Base-by-base conservation (phyloP, 1,140 invertebrate genomes). In the Gryon sp. region DNA sequence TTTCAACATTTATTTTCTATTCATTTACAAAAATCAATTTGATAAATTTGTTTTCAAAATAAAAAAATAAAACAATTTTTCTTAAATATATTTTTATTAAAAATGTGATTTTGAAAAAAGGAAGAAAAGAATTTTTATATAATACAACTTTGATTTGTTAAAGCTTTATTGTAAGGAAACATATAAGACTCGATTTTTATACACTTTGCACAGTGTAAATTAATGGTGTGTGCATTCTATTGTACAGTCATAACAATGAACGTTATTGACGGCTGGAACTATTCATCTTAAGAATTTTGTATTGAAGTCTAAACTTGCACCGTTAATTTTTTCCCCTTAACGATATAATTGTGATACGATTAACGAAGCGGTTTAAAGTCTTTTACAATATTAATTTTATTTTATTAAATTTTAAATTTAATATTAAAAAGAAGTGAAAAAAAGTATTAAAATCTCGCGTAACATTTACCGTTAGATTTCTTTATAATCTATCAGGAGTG, bases 161-260 rank as follows among this genome's bases (percentile, higher is more conserved):
- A 43, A 12, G 40, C 19, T 14, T 2, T 36, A 59, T 59, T 69
- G 45, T 52, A 28, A 69, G 53, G 43, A 59, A 50, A 28, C 38
- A 11, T 7, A 40, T 40, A 68, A 36, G 52, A 22, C n/a, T 8
- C n/a, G 36, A 52, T 59, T 69, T 69, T 59, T 69, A 69, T 52
- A 69, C 8, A 59, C 65, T 50, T 43, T 43, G 52, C 24, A 9
- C 3, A 14, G 52, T 69, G 65, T 59, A 59, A 69, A 69, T 69
- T 59, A 69, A 69, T 69, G 65, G 65, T 69, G 53, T 50, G 65
- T 59, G 53, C 45, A 18, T 69, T 69, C 65, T 52, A 69, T 69
- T 69, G 65, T 59, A 46, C 26, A 36, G 16, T 22, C 45, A 24
- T 52, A 69, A 69, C 65, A 69, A 69, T 69, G 53, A 40, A 52